Conservation (phyloP, 1,140 invertebrate species). For the Leptoteleia sp. region DNA sequence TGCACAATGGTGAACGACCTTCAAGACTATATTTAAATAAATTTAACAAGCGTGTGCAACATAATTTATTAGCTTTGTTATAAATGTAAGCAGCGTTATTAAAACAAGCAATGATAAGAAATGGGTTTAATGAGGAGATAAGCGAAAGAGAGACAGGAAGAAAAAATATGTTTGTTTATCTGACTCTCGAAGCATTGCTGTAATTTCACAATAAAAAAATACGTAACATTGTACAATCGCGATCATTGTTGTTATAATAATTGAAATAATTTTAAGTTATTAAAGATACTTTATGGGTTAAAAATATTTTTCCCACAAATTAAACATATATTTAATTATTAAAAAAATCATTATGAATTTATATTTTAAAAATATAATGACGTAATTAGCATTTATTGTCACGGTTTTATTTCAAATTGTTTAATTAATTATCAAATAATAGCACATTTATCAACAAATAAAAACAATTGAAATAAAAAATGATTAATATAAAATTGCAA, state of each 20-base stretch:
- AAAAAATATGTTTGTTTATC: conserved; percentile 49
- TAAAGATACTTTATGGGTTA: too few species aligned
- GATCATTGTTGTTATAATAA: background rate
- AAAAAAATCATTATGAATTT: too few species aligned
- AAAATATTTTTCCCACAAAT: too few species aligned
- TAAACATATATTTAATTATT: too few species aligned
- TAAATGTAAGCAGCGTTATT: conserved; percentile 41
- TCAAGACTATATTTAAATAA: conserved; percentile 40
- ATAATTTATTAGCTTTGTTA: conserved; percentile 37
- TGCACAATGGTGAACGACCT: conserved; percentile 5
- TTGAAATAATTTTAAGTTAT: too few species aligned
- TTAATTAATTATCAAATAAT: too few species aligned
- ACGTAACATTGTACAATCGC: conserved; percentile 3
- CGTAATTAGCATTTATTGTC: too few species aligned
- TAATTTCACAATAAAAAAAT: conserved; percentile 9
- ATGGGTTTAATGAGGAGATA: conserved; percentile 54
- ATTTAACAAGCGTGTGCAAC: conserved; percentile 34
- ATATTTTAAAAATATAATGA: too few species aligned
- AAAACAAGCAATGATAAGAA: conserved; percentile 55
- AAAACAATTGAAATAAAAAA: too few species aligned
- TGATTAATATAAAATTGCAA: too few species aligned
- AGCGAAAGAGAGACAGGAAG: conserved; percentile 33
- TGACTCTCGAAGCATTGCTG: conserved; percentile 8
- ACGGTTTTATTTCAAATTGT: too few species aligned
- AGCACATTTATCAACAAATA: too few species aligned